phyloP scores from a whole-genome alignment of 2,797 vertebrate species.

The Dromococcyx pavoninus region DNA sequence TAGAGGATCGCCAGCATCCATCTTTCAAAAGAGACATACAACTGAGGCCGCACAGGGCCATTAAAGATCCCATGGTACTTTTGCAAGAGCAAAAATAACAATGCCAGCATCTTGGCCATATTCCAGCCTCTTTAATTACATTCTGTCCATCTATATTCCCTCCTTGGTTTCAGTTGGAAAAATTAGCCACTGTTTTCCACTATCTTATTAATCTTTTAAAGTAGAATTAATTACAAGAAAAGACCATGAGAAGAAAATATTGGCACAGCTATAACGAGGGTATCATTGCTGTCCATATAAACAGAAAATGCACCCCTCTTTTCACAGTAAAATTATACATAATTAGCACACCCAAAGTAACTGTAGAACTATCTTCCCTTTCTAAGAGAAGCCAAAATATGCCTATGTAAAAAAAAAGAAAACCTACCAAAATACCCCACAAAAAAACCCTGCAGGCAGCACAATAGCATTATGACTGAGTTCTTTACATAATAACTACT shows the following conservation, averaged over 20 bases:
- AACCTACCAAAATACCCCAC: too few relatives aligned
- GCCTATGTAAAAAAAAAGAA: not conserved
- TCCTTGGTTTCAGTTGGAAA: conserved; percentile 33
- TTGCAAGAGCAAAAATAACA: conserved; percentile 60
- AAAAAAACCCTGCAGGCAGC: not conserved
- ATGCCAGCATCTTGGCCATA: conserved; percentile 2
- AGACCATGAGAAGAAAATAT: conserved; percentile 2
- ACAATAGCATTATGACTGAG: not conserved
- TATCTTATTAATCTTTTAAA: conserved; percentile 53
- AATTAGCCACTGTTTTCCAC: conserved; percentile 34
- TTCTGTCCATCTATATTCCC: conserved; percentile 39
- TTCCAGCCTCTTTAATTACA: conserved; percentile 53
- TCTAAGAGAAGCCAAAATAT: not conserved
- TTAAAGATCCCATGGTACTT: conserved; percentile 46
- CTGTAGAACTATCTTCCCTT: not conserved
- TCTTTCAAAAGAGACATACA: conserved; percentile 42
- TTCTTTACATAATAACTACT: not conserved
- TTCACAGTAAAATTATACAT: not conserved
- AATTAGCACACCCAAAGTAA: not conserved
- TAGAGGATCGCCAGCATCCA: conserved; percentile 44
- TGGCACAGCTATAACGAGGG: not conserved
- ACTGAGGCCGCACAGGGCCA: conserved; percentile 14
- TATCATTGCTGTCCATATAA: not conserved
- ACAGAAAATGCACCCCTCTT: not conserved
- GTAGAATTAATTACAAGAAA: conserved; percentile 38